Base-by-base conservation (phyloP, 1,140 invertebrate genomes). In the Drosophila miranda region DNA sequence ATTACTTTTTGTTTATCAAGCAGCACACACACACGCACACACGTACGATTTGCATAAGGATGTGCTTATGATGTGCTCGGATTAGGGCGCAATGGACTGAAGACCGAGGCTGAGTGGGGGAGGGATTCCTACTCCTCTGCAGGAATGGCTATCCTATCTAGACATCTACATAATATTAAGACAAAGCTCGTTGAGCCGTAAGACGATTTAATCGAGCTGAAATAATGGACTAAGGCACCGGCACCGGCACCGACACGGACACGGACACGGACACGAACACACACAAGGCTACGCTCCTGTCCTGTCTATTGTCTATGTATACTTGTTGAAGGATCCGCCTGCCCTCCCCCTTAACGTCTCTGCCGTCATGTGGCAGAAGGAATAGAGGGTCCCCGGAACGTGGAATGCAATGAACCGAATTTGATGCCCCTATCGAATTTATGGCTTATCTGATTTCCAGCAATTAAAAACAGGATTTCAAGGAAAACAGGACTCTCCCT, bases 121-220 rank as follows among this genome's bases (percentile, higher is more conserved):
- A 26, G 5, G 23, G 3, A 5, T 5, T 30, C 43, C 60, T 41
- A 28, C 28, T 30, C 43, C 60, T 41, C 21, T 53, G 34, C 44
- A 48, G 60, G 60, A 43, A 51, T 46, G 60, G 38, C 74, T 84
- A 84, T 86, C 81, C 74, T 84, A 84, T 86, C 81, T 73, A 86
- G 80, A 84, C 80, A 84, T 86, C 80, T 84, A 86, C 81, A 84
- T 84, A 84, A 86, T 87, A 86, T 86, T 86, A 86, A 86, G 82
- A 86, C 82, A 86, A 82, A 75, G 82, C 82, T 82, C 82, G 82
- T 86, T 86, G 64, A 86, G 82, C 82, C 82, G 82, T 86, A 86
- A 86, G 82, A 86, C 82, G 82, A 86, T 87, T 86, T 86, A 86
- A 86, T 86, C 82, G 82, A 87, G 82, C 78, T 82, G 78, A 86